Base-by-base conservation (phyloP, 1,140 invertebrate genomes). In the Calliopsis andreniformis region DNA sequence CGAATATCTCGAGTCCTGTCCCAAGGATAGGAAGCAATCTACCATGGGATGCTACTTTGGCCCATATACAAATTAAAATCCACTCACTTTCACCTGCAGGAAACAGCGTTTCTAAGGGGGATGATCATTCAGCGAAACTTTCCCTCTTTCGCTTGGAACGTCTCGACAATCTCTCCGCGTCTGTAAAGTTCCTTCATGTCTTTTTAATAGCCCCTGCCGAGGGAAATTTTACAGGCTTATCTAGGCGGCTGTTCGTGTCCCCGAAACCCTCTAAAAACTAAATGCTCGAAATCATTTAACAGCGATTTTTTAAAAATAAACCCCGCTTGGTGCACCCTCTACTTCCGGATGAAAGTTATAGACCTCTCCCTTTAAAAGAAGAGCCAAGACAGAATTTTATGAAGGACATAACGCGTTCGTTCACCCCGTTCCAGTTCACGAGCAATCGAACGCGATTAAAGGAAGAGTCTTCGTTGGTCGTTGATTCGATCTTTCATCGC, bases 141-240 rank as follows among this genome's bases (percentile, higher is more conserved):
- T 18, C 18, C 23, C 3, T 43, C 23, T 16, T 16, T 10, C 14
- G 12, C 20, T 18, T 58, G 0, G 55, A 20, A 35, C 10, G n/a
- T 10, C n/a, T n/a, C 56, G 10, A 10, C 20, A 16, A 61, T 32
- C 1, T 5, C 23, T 32, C n/a, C 5, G 47, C 14, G 69, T 72
- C 69, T 72, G 70, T 43, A 30, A 72, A 72, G 59, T 72, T 72
- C 53, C 30, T 64, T 72, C 59, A n/a, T 72, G 70, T 32, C 59
- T 30, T 43, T 64, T 72, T 72, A 53, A 64, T n/a, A 25, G n/a
- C 4, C 2, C 58, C 12, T 45, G 32, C 23, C 32, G 23, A 20
- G 58, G 23, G 35, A 59, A 53, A 64, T 53, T 64, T 72, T 55
- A 53, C 63, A 8, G 4, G 43, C 18, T 53, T 25, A 30, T 2